phyloP scores from a whole-genome alignment of 1,140 invertebrate genomes.

The Tetragnatha versicolor region DNA sequence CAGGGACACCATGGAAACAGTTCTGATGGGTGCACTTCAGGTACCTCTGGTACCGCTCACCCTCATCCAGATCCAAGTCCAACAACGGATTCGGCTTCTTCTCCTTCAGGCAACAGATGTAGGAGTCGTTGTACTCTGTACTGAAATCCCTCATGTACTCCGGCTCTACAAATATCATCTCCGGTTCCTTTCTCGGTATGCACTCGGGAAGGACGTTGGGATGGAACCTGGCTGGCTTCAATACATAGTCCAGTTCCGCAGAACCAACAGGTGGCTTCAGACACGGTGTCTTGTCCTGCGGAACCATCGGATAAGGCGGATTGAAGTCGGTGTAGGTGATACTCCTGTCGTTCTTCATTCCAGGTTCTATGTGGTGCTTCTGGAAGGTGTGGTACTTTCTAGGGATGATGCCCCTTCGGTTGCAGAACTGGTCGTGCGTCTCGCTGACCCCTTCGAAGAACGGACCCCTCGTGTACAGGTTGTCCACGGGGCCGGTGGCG shows the following conservation, averaged over 20 bases:
- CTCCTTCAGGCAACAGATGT: constrained; percentile 15
- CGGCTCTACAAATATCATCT: no score
- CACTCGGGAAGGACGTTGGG: neutral
- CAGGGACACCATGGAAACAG: neutral
- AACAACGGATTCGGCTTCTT: neutral
- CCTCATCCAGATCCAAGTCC: neutral
- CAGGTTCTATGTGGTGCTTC: constrained; percentile 26
- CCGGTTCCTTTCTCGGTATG: constrained; percentile 12
- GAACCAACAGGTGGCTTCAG: neutral
- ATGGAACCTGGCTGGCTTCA: neutral
- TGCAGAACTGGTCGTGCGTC: constrained; percentile 9
- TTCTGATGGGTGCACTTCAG: neutral
- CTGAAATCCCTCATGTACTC: neutral
- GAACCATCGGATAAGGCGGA: constrained; percentile 17
- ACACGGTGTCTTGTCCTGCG: constrained; percentile 5
- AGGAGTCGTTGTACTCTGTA: constrained; percentile 16
- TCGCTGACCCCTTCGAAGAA: constrained; percentile 28
- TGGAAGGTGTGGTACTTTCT: constrained; percentile 2
- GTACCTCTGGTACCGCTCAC: neutral
- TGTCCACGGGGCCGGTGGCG: neutral
- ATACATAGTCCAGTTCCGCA: no score
- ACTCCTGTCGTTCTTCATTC: constrained; percentile 38
- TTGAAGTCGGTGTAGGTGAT: constrained; percentile 30
- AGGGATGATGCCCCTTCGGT: neutral
- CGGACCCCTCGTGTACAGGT: constrained; percentile 7